Evolutionary conservation across 2,888 invertebrate species (phyloP).

Genomic region (Synanthedon andrenaeformis): DNA sequence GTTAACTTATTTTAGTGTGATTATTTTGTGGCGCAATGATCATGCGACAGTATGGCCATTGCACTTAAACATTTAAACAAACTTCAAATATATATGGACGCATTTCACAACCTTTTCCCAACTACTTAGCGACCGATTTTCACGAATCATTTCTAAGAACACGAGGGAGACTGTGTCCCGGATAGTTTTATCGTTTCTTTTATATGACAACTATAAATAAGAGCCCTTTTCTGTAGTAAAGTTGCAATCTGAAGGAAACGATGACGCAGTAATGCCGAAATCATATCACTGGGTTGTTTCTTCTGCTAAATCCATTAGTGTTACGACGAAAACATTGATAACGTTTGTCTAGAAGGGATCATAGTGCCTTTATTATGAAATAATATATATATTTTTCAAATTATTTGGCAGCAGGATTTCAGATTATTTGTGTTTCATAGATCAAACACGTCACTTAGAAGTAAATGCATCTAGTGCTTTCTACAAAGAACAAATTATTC

Average conservation of each 20-base stretch:
- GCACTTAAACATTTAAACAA: too few species aligned
- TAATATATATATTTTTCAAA: not conserved
- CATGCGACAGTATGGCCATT: too few species aligned
- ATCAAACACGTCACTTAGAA: too few species aligned
- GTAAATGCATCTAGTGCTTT: too few species aligned
- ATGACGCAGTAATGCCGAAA: slow-evolving; percentile 24
- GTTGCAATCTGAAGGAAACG: slow-evolving; percentile 21
- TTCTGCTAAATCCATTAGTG: slow-evolving; percentile 42
- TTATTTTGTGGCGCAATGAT: too few species aligned
- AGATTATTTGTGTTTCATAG: not conserved
- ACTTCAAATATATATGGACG: too few species aligned
- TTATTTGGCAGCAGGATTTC: not conserved
- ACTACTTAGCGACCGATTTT: too few species aligned
- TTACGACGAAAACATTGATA: slow-evolving; percentile 24
- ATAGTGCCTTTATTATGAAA: not conserved
- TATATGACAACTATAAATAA: slow-evolving; percentile 28
- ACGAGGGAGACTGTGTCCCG: too few species aligned
- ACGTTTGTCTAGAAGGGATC: slow-evolving; percentile 15
- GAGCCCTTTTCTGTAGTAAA: slow-evolving; percentile 19
- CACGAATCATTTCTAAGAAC: too few species aligned
- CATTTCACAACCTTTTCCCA: too few species aligned
- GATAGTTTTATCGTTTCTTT: slow-evolving; percentile 25
- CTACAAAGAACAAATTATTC: too few species aligned
- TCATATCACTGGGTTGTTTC: slow-evolving; percentile 34
- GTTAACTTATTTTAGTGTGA: too few species aligned